Evolutionary conservation across 2,113 vertebrate genomes (phyloP).

Genomic region (Procavia capensis): DNA sequence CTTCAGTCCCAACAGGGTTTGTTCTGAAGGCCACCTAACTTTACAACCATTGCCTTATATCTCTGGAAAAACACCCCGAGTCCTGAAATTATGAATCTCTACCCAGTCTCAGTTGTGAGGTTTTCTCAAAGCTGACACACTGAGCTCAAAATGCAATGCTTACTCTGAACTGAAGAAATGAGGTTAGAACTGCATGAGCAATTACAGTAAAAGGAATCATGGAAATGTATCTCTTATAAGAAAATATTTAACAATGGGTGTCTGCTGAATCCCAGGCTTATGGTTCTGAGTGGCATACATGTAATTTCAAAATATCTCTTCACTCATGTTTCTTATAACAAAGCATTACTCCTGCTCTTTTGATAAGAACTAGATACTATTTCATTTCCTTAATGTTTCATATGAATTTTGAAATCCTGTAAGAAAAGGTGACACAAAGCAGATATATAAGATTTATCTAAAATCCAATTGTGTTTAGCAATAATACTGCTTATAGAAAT

Average conservation of each 20-base stretch:
- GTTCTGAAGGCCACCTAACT: not conserved
- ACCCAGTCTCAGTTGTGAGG: not conserved
- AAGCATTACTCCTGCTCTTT: not conserved
- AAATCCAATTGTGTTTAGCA: constrained; percentile 57
- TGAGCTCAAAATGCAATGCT: not conserved
- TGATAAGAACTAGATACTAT: not conserved
- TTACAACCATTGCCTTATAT: not conserved
- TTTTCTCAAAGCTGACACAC: constrained; percentile 24
- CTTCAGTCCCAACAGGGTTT: not conserved
- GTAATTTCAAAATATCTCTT: constrained; percentile 4
- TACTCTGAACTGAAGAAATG: constrained; percentile 24
- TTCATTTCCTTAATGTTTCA: constrained; percentile 46
- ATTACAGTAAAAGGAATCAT: not conserved
- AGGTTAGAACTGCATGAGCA: not conserved
- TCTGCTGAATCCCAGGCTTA: not conserved
- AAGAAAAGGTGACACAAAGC: constrained; percentile 61
- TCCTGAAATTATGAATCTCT: not conserved
- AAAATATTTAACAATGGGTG: not conserved
- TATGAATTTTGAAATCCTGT: constrained; percentile 62
- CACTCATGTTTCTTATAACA: not conserved
- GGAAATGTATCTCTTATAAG: constrained; percentile 3
- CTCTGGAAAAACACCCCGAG: not conserved
- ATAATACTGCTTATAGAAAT: constrained; percentile 52
- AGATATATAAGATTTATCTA: constrained; percentile 53
- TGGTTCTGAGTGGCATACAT: not conserved